Percentiles rank a stretch among this genome's conserved stretches.
Evolutionary conservation across 2,113 vertebrate genomes (phyloP).

Genomic region (Anhinga rufa): DNA sequence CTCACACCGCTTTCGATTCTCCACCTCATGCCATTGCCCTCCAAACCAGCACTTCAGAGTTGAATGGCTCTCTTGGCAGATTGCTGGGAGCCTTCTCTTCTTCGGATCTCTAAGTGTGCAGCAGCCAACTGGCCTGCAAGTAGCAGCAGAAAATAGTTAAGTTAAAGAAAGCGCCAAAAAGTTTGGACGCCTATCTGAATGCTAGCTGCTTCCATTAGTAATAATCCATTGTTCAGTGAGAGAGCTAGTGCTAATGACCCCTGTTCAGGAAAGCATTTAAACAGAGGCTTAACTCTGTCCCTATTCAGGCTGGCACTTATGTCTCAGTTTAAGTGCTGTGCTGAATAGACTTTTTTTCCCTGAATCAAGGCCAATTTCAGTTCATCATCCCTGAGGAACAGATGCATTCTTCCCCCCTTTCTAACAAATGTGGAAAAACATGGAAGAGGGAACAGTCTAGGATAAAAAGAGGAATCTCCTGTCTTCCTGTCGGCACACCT

Average conservation of each 20-base stretch:
- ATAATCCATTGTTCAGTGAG: conserved; percentile 26
- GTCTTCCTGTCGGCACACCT: background rate
- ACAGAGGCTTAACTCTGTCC: conserved; percentile 36
- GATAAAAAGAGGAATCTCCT: background rate
- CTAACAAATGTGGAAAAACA: background rate
- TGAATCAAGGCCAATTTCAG: conserved; percentile 27
- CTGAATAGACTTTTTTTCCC: conserved; percentile 9
- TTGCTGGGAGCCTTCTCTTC: conserved; percentile 6
- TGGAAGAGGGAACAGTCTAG: background rate
- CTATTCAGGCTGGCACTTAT: conserved; percentile 52
- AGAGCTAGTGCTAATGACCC: conserved; percentile 40
- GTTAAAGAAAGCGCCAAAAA: conserved; percentile 4
- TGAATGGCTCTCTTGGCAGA: background rate
- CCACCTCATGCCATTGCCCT: background rate
- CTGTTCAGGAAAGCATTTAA: conserved; percentile 52
- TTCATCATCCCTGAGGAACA: conserved; percentile 32
- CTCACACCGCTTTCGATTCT: background rate
- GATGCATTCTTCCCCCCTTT: background rate
- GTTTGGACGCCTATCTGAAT: conserved; percentile 38
- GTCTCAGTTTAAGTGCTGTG: conserved; percentile 37
- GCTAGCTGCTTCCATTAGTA: conserved; percentile 36
- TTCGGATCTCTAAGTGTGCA: background rate
- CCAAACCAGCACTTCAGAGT: background rate
- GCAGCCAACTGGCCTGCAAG: conserved; percentile 34
- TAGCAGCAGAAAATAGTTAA: background rate